These are phyloP conservation scores for Trinorchestia longiramus DNA, from an alignment of 1,140 invertebrate genomes.

Conservation along the genomic window DNA sequence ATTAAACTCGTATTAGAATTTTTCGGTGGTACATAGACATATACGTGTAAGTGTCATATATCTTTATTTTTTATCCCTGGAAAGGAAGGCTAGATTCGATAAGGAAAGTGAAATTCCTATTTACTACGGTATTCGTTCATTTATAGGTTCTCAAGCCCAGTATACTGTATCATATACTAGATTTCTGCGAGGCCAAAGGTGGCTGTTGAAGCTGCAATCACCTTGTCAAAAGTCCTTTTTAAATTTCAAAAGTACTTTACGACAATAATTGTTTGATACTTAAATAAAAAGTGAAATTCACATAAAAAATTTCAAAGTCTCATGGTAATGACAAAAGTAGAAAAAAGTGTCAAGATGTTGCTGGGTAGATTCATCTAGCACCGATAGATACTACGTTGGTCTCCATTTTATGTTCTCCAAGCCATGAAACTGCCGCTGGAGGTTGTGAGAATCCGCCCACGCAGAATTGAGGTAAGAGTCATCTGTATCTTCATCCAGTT, in stretches of 20 bases:
- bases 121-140: neutral
- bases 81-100: neutral
- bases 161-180: neutral
- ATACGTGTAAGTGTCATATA: no score
- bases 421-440: conserved; percentile 72
- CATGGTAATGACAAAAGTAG: neutral
- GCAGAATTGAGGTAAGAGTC: conserved; percentile 71
- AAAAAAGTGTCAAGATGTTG: no score
- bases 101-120: neutral
- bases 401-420: conserved; percentile 69
- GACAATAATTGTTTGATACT: neutral
- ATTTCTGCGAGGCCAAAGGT: neutral
- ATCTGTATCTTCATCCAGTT: conserved; percentile 70
- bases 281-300: neutral
- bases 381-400: conserved; percentile 44
- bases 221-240: neutral
- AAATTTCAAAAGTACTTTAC: no score
- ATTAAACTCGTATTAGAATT: no score
- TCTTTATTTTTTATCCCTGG: neutral
- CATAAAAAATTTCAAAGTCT: neutral
- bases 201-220: neutral
- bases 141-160: neutral
- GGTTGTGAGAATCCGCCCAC: conserved; percentile 72
- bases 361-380: no score
- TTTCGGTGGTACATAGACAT: no score